Conservation (phyloP, 2,797 vertebrate genomes). For the Oreonectes daqikongensis region DNA sequence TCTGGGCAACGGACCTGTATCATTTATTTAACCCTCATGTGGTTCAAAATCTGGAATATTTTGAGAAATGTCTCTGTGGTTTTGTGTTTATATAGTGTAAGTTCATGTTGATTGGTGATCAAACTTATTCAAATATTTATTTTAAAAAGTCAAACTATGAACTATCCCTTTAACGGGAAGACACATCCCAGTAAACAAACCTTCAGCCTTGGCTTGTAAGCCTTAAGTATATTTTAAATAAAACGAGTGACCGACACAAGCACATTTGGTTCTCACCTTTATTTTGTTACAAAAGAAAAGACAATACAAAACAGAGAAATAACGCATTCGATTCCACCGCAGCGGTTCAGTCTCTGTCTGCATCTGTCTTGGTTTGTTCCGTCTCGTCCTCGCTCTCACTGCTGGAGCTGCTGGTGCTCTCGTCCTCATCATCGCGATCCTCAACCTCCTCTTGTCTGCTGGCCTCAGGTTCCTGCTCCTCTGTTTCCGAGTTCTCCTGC, state of each 20-base stretch:
- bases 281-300: conserved; percentile 58
- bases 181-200: not conserved
- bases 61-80: too few relatives aligned
- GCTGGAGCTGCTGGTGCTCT: conserved; percentile 53
- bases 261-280: conserved; percentile 28
- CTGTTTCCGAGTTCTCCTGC: not conserved
- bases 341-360: conserved; percentile 38
- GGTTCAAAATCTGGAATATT: too few relatives aligned
- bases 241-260: not conserved
- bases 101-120: too few relatives aligned
- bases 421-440: conserved; percentile 61
- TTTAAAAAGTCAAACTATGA: too few relatives aligned
- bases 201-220: too few relatives aligned
- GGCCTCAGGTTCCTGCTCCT: not conserved
- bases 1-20: too few relatives aligned
- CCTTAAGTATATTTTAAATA: not conserved
- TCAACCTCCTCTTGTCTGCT: conserved; percentile 21
- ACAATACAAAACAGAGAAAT: conserved; percentile 28
- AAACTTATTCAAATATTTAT: too few relatives aligned
- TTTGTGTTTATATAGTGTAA: too few relatives aligned
- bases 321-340: not conserved
- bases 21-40: too few relatives aligned
- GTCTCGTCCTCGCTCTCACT: conserved; percentile 33
- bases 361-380: conserved; percentile 33
- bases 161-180: too few relatives aligned